Percentiles rank a stretch among this genome's conserved stretches.
Evolutionary conservation across 1,140 invertebrate species (phyloP).

Genomic region (Conus ventricosus): DNA sequence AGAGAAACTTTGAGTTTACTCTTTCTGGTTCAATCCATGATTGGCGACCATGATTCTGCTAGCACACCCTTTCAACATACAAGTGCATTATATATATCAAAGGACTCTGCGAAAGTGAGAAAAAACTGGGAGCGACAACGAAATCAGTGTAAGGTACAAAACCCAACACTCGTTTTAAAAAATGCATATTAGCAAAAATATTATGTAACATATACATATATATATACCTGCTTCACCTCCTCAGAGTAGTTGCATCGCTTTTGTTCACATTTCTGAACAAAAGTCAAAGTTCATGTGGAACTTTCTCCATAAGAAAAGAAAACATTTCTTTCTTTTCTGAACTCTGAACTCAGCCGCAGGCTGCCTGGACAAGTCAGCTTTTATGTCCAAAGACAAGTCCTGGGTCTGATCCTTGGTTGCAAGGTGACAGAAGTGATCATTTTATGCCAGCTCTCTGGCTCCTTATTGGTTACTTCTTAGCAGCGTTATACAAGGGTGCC

Average conservation of each 20-base stretch:
- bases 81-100: neutral
- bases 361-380: neutral
- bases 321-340: neutral
- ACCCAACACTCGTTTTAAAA: neutral
- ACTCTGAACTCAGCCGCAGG: neutral
- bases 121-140: neutral
- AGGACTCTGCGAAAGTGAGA: neutral
- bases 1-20: neutral
- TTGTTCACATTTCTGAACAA: neutral
- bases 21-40: neutral
- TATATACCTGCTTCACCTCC: neutral
- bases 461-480: neutral
- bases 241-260: neutral
- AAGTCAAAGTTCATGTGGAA: neutral
- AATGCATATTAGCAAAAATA: neutral
- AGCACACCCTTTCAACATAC: neutral
- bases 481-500: neutral
- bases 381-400: neutral
- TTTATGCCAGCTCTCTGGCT: neutral
- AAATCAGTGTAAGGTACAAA: constrained; percentile 1
- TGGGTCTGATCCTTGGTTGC: neutral
- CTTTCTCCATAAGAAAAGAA: neutral
- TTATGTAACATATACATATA: neutral
- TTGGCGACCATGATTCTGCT: neutral
- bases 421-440: constrained; percentile 1